Percentiles rank a stretch among this genome's conserved stretches.
Evolutionary conservation across 1,140 invertebrate genomes (phyloP).

Genomic region (Chironomus striatipennis): DNA sequence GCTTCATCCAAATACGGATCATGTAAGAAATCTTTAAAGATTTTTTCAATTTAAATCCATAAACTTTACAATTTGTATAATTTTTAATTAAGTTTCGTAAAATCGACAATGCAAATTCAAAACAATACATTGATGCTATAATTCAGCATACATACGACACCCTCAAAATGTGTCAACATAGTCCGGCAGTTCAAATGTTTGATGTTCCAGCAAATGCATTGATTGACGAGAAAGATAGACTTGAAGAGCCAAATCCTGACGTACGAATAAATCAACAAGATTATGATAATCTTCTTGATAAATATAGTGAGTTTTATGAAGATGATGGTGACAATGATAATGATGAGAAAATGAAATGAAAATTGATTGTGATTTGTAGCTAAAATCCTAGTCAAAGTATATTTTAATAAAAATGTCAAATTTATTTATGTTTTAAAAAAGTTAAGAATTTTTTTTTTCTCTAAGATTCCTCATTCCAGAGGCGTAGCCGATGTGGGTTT

Average conservation of each 20-base stretch:
- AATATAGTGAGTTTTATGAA: conserved; percentile 88
- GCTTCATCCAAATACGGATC: conserved; percentile 77
- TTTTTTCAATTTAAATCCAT: not conserved
- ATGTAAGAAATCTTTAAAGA: conserved; percentile 41
- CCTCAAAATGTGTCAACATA: conserved; percentile 80
- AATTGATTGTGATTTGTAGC: not conserved
- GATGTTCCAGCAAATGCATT: conserved; percentile 72
- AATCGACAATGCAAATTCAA: conserved; percentile 86
- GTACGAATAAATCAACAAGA: conserved; percentile 69
- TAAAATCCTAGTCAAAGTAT: not conserved
- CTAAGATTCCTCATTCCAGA: too few species aligned
- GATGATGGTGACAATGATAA: conserved; percentile 77
- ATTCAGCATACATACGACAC: conserved; percentile 79
- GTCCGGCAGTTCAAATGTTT: conserved; percentile 88
- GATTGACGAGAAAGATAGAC: conserved; percentile 56
- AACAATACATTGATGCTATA: conserved; percentile 83
- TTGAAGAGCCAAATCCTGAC: conserved; percentile 74
- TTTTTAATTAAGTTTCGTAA: conserved; percentile 29
- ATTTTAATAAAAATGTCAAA: too few species aligned
- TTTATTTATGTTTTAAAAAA: too few species aligned
- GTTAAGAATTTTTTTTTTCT: too few species aligned
- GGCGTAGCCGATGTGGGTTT: too few species aligned
- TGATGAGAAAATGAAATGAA: too few species aligned
- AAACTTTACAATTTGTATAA: not conserved
- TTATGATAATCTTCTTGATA: conserved; percentile 75